These are phyloP conservation scores for Phoxinus phoxinus DNA, from an alignment of 2,113 vertebrate genomes.

Conservation along the genomic window DNA sequence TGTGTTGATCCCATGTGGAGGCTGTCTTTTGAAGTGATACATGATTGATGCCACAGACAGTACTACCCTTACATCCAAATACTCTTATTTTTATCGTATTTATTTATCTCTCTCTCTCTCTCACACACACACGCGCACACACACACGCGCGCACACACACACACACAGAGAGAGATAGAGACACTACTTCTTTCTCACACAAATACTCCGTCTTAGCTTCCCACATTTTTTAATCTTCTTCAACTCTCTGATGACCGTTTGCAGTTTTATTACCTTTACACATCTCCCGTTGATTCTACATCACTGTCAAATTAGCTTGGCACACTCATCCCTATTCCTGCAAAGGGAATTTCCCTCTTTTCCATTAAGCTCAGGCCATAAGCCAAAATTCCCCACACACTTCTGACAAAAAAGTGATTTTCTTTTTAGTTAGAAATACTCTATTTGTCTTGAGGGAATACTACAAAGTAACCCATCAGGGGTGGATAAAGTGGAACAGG, in stretches of 20 bases:
- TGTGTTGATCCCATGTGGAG: constrained; percentile 25
- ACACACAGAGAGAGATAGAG: background rate
- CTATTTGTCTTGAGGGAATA: constrained; percentile 22
- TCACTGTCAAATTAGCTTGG: constrained; percentile 16
- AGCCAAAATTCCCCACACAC: constrained; percentile 21
- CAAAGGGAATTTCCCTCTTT: background rate
- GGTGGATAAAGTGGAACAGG: constrained; percentile 19
- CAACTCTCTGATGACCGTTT: background rate
- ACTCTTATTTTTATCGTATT: background rate
- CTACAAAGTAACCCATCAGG: constrained; percentile 13
- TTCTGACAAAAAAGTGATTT: constrained; percentile 11
- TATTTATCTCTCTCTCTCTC: background rate
- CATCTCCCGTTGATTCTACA: background rate
- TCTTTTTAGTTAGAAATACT: constrained; percentile 18
- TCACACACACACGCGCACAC: background rate
- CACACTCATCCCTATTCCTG: background rate
- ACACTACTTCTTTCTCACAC: background rate
- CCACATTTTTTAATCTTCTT: constrained; percentile 16
- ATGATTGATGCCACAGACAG: constrained; percentile 34
- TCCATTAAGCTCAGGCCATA: background rate
- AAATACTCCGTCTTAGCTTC: background rate
- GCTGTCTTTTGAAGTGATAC: constrained; percentile 26
- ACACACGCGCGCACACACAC: background rate
- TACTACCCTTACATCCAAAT: background rate
- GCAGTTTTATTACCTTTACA: background rate